Percentiles rank a stretch among this genome's conserved stretches.
These are phyloP conservation scores for Scaptomyza reducta DNA, from an alignment of 2,888 invertebrate genomes.

Conservation along the genomic window DNA sequence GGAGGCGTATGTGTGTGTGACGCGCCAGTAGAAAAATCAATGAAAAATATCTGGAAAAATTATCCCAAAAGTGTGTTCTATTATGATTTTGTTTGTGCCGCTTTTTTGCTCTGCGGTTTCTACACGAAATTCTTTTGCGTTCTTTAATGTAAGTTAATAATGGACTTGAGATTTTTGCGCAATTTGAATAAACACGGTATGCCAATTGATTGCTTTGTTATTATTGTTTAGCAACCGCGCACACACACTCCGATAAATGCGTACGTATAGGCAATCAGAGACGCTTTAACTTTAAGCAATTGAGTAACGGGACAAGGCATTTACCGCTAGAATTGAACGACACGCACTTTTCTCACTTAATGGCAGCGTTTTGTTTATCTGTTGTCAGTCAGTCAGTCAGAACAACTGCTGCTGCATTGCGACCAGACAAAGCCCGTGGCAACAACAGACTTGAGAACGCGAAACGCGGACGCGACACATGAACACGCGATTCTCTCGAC, in stretches of 20 bases:
- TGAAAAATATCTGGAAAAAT: slow-evolving; percentile 78
- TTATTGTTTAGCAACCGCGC: slow-evolving; percentile 51
- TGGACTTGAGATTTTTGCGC: slow-evolving; percentile 10
- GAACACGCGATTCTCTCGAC: slow-evolving; percentile 60
- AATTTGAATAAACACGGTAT: slow-evolving; percentile 36
- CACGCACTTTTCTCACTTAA: slow-evolving; percentile 48
- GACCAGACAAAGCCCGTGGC: slow-evolving; percentile 58
- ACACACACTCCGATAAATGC: slow-evolving; percentile 5
- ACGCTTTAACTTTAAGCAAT: slow-evolving; percentile 29
- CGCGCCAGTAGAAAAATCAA: slow-evolving; percentile 77
- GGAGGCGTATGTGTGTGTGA: slow-evolving; percentile 53
- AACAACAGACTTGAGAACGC: slow-evolving; percentile 51
- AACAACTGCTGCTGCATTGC: slow-evolving; percentile 46
- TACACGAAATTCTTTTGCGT: neutral
- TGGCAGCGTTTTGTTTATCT: slow-evolving; percentile 45
- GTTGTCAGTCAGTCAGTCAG: slow-evolving; percentile 50
- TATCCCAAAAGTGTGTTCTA: slow-evolving; percentile 43
- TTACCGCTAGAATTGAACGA: slow-evolving; percentile 33
- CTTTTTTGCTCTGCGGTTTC: slow-evolving; percentile 19
- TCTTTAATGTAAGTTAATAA: neutral
- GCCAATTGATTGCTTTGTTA: slow-evolving; percentile 55
- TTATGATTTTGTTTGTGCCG: slow-evolving; percentile 40
- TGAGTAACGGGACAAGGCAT: slow-evolving; percentile 29
- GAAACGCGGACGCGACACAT: slow-evolving; percentile 52
- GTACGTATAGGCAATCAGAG: slow-evolving; percentile 22